These are phyloP conservation scores for Prunella strophiata DNA, from an alignment of 2,797 vertebrate genomes.

Conservation along the genomic window DNA sequence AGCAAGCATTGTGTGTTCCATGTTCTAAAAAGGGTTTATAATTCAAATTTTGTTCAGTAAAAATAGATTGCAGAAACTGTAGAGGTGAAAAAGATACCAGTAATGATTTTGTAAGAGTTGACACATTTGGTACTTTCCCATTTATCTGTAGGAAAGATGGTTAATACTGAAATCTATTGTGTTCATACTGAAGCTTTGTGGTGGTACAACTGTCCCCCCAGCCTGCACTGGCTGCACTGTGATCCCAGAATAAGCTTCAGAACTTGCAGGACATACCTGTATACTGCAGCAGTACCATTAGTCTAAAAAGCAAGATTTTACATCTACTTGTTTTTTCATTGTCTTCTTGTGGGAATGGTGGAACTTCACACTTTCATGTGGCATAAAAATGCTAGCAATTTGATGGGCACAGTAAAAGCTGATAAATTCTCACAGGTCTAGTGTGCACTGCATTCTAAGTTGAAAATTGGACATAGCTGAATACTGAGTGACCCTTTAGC, in stretches of 20 bases:
- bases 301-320: not conserved
- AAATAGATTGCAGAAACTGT: not conserved
- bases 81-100: not conserved
- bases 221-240: not conserved
- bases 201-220: accelerated
- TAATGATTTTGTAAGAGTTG: not conserved
- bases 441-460: slow-evolving; percentile 1
- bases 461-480: slow-evolving; percentile 34
- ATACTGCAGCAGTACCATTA: not conserved
- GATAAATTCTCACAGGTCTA: not conserved
- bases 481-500: not conserved
- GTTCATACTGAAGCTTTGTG: not conserved
- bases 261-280: not conserved
- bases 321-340: not conserved
- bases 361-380: not conserved
- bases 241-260: not conserved
- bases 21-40: not conserved
- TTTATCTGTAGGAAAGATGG: not conserved
- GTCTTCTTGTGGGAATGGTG: not conserved
- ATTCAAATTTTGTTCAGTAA: not conserved
- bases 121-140: not conserved
- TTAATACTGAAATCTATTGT: not conserved
- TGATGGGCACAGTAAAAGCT: not conserved
- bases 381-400: not conserved
- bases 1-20: not conserved